phyloP scores from a whole-genome alignment of 2,113 vertebrate species.

The Theristicus caerulescens region DNA sequence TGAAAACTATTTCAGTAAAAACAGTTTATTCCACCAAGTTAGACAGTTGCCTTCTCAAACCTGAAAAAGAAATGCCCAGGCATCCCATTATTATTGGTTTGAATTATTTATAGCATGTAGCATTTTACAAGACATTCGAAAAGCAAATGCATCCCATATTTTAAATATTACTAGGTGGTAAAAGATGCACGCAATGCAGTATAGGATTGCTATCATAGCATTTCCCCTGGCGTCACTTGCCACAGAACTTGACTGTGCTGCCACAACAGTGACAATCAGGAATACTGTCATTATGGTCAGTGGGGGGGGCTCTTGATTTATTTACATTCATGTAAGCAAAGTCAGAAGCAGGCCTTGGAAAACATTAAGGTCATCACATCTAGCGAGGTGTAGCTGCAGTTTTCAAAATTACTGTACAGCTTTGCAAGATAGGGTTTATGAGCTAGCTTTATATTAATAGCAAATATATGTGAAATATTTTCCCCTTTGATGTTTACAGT shows the following conservation, averaged over 20 bases:
- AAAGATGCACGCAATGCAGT: neutral
- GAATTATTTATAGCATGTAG: conserved; percentile 48
- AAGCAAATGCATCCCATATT: conserved; percentile 31
- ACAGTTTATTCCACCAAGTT: neutral
- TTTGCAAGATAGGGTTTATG: neutral
- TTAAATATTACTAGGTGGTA: conserved; percentile 26
- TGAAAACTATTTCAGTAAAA: neutral
- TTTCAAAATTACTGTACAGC: neutral
- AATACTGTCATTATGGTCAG: conserved; percentile 37
- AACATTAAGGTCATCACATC: neutral
- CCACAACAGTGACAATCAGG: conserved; percentile 19
- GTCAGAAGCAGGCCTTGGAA: conserved; percentile 16
- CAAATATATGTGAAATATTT: conserved; percentile 1
- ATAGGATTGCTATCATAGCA: neutral
- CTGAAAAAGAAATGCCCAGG: neutral
- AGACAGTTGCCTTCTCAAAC: neutral
- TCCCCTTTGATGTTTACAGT: neutral
- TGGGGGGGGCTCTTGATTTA: conserved; percentile 32
- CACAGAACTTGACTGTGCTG: neutral
- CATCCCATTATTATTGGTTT: conserved; percentile 21
- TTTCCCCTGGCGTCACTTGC: conserved; percentile 3
- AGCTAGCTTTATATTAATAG: conserved; percentile 9
- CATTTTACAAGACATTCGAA: conserved; percentile 21
- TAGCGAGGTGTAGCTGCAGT: neutral
- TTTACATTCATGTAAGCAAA: conserved; percentile 25